A percentile compares a stretch with the other conserved stretches of the same genome.
Evolutionary conservation across 2,797 vertebrate genomes (phyloP).

Genomic region (Otolemur crassicaudatus): DNA sequence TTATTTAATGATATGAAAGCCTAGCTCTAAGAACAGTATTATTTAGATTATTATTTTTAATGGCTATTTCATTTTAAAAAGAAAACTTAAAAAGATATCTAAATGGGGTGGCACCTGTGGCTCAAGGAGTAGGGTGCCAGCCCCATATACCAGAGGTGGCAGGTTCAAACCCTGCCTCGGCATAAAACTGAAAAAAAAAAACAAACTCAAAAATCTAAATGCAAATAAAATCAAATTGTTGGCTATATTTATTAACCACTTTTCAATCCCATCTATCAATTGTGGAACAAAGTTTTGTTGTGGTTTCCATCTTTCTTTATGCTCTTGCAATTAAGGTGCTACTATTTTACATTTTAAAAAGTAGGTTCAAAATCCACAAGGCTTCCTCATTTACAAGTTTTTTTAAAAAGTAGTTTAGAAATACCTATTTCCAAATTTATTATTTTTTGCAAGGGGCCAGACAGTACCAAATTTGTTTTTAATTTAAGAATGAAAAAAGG

Average conservation of each 20-base stretch:
- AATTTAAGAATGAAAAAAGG: conserved; percentile 6
- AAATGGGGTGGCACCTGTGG: background rate
- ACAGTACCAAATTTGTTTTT: background rate
- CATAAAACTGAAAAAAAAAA: no score
- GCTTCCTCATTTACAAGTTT: background rate
- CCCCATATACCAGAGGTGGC: no score
- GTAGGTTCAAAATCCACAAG: background rate
- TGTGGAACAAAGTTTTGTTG: background rate
- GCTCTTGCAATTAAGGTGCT: background rate
- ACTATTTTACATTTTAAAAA: conserved; percentile 16
- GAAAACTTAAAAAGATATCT: background rate
- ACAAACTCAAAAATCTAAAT: background rate
- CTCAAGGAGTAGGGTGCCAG: no score
- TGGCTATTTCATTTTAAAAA: background rate
- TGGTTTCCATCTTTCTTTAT: background rate
- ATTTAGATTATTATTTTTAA: conserved; percentile 19
- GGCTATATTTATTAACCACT: background rate
- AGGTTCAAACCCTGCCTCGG: no score
- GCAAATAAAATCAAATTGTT: conserved; percentile 4
- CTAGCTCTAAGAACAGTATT: background rate
- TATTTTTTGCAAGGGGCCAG: background rate
- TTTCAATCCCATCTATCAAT: background rate
- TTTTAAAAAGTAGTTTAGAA: background rate
- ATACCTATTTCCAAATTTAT: background rate
- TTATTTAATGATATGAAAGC: background rate